Base-by-base conservation (phyloP, 1,140 invertebrate genomes). In the Bombus waltoni region DNA sequence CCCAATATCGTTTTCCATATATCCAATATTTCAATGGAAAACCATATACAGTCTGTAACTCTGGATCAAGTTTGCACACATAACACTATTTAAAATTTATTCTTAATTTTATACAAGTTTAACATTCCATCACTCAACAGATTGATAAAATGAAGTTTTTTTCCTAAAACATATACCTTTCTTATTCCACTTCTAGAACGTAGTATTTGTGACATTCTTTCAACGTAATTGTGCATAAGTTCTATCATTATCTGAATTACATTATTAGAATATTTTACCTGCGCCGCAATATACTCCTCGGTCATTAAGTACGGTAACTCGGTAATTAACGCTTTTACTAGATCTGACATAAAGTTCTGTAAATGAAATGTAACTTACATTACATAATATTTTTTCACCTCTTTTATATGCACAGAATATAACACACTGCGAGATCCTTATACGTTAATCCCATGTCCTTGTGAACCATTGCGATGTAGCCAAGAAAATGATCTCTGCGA, bases 391-490 rank as follows among this genome's bases (percentile, higher is more conserved):
- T 22, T 28, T 18, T 74, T 25, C n/a, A 11, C 11, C 1, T 9
- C 3, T 2, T 59, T 13, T 40, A n/a, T 18, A 32, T 2, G 18
- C 3, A 40, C 5, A 71, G 47, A 47, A 47, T 11, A 25, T 5
- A 22, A 74, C 57, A 6, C 28, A 74, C 57, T 42, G 66, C 15
- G 22, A 73, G 44, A 76, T 76, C 81, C 15, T 3, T 11, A 8
- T 32, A 6, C 3, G 81, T 53, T 18, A 83, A 25, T 38, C 72
- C 72, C 81, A 83, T 76, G 15, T 83, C 72, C n/a, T 86, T 88
- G 42, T 88, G 89, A 40, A 88, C 62, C 81, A 90, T 90, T 9
- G 89, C 87, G 18, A 90, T 76, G 18, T 88, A 88, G 1, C 83
- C 84, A 22, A 90, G 57, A 25, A 88, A 59, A 79, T 90, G 59